Evolutionary conservation across 2,888 invertebrate genomes (phyloP).

Genomic region (Acanthosepion esculentum): DNA sequence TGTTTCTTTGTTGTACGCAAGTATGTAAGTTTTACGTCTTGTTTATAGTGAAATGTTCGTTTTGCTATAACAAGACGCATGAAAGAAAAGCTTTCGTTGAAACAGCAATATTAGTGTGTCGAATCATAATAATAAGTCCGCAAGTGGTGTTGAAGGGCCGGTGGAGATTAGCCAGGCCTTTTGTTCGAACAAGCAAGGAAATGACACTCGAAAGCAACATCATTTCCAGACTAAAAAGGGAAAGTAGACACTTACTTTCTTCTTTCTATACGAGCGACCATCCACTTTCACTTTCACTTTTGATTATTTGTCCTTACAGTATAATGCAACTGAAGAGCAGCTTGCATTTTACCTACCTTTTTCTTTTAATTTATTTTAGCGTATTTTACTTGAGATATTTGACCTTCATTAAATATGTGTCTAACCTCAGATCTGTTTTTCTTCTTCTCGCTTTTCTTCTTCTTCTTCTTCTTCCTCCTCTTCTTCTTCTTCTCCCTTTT

Average conservation of each 20-base stretch:
- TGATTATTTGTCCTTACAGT: not conserved
- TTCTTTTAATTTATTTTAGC: not conserved
- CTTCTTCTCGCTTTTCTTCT: too few relatives aligned
- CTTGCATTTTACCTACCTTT: not conserved
- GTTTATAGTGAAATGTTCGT: too few relatives aligned
- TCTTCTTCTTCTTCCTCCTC: too few relatives aligned
- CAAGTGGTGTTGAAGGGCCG: not conserved
- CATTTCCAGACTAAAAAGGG: not conserved
- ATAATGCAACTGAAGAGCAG: not conserved
- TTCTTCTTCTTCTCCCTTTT: too few relatives aligned
- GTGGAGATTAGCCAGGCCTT: constrained; percentile 21
- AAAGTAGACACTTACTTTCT: not conserved
- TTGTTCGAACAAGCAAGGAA: constrained; percentile 11
- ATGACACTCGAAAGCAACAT: constrained; percentile 20
- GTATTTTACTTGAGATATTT: not conserved
- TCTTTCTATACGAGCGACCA: not conserved
- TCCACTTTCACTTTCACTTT: not conserved
- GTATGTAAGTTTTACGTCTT: too few relatives aligned
- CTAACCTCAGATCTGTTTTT: not conserved
- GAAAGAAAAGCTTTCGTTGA: not conserved
- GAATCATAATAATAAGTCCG: not conserved
- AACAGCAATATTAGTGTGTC: not conserved
- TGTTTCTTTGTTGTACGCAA: too few relatives aligned
- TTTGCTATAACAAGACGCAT: not conserved
- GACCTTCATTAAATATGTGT: not conserved